These are phyloP conservation scores for Diplolepis rosae DNA, from an alignment of 2,888 invertebrate species.

Conservation along the genomic window DNA sequence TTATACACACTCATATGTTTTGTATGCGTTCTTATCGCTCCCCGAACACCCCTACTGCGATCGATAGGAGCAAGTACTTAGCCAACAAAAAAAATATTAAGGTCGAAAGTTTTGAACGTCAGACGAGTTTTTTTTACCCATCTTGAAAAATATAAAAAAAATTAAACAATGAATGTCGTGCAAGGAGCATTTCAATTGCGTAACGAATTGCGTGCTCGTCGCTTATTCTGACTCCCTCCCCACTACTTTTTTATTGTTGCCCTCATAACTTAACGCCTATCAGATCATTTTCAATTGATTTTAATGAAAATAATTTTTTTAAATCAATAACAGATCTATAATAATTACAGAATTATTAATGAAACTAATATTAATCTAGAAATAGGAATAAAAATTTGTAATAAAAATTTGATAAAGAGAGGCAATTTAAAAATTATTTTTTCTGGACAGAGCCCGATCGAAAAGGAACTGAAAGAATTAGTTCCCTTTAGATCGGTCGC, in stretches of 20 bases:
- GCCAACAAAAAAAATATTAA: background rate
- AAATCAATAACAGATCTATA: too few species aligned
- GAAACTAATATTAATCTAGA: background rate
- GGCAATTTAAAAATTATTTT: background rate
- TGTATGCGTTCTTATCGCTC: constrained; percentile 24
- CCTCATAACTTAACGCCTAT: background rate
- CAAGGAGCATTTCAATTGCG: constrained; percentile 6
- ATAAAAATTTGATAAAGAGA: background rate
- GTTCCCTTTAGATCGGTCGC: background rate
- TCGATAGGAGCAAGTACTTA: constrained; percentile 1
- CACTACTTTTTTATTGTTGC: background rate
- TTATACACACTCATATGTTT: background rate
- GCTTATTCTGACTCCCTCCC: background rate
- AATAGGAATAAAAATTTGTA: background rate
- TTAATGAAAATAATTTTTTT: too few species aligned
- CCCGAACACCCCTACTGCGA: constrained; percentile 20
- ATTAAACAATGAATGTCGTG: constrained; percentile 5
- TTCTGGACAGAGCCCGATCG: constrained; percentile 1
- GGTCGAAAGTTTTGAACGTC: too few species aligned
- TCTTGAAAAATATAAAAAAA: background rate
- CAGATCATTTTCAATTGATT: too few species aligned
- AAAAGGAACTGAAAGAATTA: background rate
- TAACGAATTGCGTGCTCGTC: constrained; percentile 9
- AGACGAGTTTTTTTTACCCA: too few species aligned
- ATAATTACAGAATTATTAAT: background rate